These are phyloP conservation scores for Lucifuga dentata DNA, from an alignment of 2,113 vertebrate genomes.

Conservation along the genomic window DNA sequence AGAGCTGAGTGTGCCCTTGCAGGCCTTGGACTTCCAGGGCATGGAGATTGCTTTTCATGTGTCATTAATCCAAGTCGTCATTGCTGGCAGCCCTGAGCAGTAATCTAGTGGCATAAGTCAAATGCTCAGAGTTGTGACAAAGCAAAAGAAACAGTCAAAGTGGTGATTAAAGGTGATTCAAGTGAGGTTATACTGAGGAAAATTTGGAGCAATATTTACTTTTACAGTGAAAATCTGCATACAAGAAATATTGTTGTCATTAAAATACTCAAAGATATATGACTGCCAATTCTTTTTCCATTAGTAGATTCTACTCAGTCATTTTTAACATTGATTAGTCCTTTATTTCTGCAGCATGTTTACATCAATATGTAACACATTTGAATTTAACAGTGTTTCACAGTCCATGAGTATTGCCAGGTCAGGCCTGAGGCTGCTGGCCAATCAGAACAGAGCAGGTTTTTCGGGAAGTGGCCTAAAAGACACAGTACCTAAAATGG, in stretches of 20 bases:
- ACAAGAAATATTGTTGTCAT: too few relatives aligned
- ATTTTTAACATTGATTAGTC: too few relatives aligned
- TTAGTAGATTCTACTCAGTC: too few relatives aligned
- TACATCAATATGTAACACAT: too few relatives aligned
- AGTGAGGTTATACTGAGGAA: conserved; percentile 13
- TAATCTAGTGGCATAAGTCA: conserved; percentile 70
- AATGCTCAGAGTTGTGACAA: conserved; percentile 54
- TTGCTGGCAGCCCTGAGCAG: conserved; percentile 72
- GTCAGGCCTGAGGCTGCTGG: too few relatives aligned
- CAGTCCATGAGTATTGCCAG: too few relatives aligned
- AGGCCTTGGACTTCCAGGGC: conserved; percentile 66
- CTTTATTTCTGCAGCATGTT: too few relatives aligned
- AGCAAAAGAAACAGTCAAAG: conserved; percentile 40
- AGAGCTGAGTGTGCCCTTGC: conserved; percentile 69
- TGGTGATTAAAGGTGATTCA: conserved; percentile 26
- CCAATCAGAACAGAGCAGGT: conserved; percentile 1
- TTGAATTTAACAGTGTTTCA: too few relatives aligned
- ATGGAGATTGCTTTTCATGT: conserved; percentile 82
- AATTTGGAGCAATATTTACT: not conserved
- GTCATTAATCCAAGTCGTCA: conserved; percentile 81
- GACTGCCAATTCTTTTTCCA: too few relatives aligned
- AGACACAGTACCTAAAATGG: not conserved
- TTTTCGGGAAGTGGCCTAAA: not conserved
- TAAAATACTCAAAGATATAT: too few relatives aligned
- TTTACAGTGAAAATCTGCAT: not conserved